Evolutionary conservation across 1,140 invertebrate species (phyloP).

Genomic region (Eciton burchellii): DNA sequence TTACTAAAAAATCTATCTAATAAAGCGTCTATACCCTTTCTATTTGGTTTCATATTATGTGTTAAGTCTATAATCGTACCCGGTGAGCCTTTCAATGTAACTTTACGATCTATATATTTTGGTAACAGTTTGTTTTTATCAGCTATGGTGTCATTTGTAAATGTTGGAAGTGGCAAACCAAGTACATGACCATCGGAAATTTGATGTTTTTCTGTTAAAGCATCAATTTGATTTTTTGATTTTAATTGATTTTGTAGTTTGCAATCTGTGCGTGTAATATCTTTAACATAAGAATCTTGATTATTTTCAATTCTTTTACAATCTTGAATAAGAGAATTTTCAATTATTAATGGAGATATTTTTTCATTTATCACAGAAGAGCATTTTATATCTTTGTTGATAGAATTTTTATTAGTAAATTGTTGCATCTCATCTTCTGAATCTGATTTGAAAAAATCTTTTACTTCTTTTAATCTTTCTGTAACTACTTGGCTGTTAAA

Average conservation of each 20-base stretch:
- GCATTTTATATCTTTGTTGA: neutral
- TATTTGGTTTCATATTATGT: constrained; percentile 80
- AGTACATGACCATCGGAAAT: constrained; percentile 40
- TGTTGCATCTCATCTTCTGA: constrained; percentile 78
- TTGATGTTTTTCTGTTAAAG: neutral
- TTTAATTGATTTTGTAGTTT: no score
- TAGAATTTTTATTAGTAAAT: neutral
- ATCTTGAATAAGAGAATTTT: constrained; percentile 52
- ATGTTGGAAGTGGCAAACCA: constrained; percentile 63
- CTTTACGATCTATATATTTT: constrained; percentile 76
- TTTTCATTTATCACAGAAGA: neutral
- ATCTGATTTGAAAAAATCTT: constrained; percentile 82
- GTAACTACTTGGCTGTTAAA: constrained; percentile 76
- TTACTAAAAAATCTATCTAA: constrained; percentile 87
- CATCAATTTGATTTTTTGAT: constrained; percentile 13
- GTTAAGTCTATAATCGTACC: constrained; percentile 88
- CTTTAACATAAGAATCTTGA: constrained; percentile 57
- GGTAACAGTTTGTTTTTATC: constrained; percentile 58
- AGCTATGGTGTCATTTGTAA: constrained; percentile 46
- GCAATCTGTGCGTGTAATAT: neutral
- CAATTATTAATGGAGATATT: neutral
- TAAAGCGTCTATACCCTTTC: constrained; percentile 86
- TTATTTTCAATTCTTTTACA: constrained; percentile 61
- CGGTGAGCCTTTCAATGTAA: constrained; percentile 86
- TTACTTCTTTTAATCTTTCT: constrained; percentile 83